These are phyloP conservation scores for Crotalus tigris DNA, from an alignment of 2,113 vertebrate species.

Conservation along the genomic window DNA sequence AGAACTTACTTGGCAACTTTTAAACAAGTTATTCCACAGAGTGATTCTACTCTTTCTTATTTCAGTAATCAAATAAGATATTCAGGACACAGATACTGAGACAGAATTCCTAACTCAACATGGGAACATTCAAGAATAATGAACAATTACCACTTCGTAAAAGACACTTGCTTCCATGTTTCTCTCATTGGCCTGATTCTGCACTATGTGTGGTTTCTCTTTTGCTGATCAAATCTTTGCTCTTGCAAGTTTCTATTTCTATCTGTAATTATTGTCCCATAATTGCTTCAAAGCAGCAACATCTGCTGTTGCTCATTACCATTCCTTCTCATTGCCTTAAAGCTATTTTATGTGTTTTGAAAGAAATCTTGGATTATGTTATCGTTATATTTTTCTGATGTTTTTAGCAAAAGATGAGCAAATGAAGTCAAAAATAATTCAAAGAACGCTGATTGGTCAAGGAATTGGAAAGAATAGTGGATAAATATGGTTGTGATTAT, in stretches of 20 bases:
- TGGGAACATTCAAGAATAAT: not conserved
- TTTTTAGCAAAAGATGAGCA: constrained; percentile 43
- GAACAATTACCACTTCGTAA: not conserved
- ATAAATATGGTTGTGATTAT: not conserved
- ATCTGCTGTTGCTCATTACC: constrained; percentile 60
- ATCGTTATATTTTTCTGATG: constrained; percentile 43
- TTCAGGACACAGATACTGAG: not conserved
- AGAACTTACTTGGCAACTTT: not conserved
- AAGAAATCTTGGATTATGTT: constrained; percentile 50
- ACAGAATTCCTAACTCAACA: not conserved
- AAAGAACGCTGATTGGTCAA: constrained; percentile 6
- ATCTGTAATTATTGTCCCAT: constrained; percentile 54
- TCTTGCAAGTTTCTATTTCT: constrained; percentile 57
- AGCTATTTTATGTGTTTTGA: constrained; percentile 49
- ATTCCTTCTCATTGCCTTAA: constrained; percentile 51
- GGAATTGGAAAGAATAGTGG: not conserved
- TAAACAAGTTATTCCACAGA: not conserved
- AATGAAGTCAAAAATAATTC: constrained; percentile 36
- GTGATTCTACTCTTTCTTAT: not conserved
- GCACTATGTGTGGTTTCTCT: constrained; percentile 29
- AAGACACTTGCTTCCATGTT: not conserved
- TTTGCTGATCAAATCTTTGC: constrained; percentile 46
- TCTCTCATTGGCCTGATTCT: constrained; percentile 7
- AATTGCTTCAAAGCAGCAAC: constrained; percentile 57
- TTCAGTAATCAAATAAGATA: not conserved